phyloP scores from a whole-genome alignment of 2,888 invertebrate species.

The Amiota mariae region DNA sequence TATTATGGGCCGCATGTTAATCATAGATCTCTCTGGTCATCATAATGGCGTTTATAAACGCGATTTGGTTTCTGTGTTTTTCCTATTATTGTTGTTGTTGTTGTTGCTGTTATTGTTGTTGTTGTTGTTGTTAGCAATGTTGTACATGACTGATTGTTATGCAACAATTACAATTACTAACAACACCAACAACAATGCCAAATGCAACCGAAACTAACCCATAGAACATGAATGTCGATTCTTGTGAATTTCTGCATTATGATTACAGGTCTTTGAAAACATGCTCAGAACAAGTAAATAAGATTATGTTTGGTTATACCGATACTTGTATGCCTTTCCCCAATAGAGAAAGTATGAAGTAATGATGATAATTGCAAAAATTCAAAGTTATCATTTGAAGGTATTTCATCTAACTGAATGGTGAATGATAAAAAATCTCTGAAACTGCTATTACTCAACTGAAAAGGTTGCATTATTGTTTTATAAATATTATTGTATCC shows the following conservation, averaged over 20 bases:
- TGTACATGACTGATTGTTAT: conserved; percentile 15
- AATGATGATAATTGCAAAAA: no score
- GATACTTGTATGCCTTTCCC: no score
- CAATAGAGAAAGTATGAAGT: no score
- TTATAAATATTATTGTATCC: neutral
- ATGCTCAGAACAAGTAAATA: neutral
- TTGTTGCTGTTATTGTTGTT: neutral
- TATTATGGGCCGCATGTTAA: conserved; percentile 59
- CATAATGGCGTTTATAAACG: conserved; percentile 59
- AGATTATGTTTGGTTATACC: no score
- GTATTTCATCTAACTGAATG: no score
- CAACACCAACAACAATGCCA: conserved; percentile 4
- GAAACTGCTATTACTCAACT: no score
- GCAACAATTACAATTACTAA: conserved; percentile 17
- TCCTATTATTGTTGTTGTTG: neutral
- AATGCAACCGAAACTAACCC: neutral
- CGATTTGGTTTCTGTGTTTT: conserved; percentile 39
- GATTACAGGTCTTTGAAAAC: conserved; percentile 2
- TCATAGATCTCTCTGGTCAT: conserved; percentile 51
- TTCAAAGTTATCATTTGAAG: no score
- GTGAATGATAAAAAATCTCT: no score
- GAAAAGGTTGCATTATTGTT: neutral
- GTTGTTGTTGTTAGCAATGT: neutral
- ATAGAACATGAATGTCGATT: conserved; percentile 17
- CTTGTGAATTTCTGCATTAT: conserved; percentile 12